A percentile compares a stretch with the other conserved stretches of the same genome.
These are phyloP conservation scores for Oikopleura dioica DNA, from an alignment of 23 tunicate genomes.

Conservation along the genomic window DNA sequence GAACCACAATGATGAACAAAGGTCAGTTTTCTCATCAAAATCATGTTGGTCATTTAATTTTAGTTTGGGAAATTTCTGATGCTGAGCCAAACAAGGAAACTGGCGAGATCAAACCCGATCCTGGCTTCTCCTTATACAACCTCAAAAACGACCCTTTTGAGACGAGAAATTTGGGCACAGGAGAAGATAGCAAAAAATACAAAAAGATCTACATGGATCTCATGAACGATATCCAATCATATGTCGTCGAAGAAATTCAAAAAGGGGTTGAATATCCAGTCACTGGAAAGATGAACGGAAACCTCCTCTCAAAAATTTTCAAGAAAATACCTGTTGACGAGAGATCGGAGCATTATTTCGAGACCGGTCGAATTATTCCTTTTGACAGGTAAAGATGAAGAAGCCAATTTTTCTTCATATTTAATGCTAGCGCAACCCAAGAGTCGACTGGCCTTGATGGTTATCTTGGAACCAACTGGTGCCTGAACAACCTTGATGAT, in stretches of 20 bases:
- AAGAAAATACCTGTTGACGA: background rate
- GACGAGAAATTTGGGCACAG: background rate
- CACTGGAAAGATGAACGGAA: background rate
- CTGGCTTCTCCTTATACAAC: background rate
- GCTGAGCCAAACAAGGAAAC: background rate
- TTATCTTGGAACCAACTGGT: constrained; percentile 1
- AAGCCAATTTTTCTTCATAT: background rate
- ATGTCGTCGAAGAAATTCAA: constrained; percentile 4
- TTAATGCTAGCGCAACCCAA: no score
- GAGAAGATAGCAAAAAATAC: background rate
- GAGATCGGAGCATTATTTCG: background rate
- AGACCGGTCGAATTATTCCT: background rate
- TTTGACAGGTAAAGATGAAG: background rate
- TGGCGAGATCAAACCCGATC: background rate
- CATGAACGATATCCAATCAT: background rate
- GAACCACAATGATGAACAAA: background rate
- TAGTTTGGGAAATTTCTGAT: background rate
- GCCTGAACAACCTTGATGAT: background rate
- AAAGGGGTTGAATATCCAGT: background rate
- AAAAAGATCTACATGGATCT: background rate
- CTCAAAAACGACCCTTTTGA: background rate
- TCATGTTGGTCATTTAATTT: background rate
- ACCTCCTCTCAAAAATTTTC: background rate
- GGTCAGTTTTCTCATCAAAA: background rate
- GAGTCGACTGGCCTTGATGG: no score